phyloP scores from a whole-genome alignment of 2,113 vertebrate genomes.

The Phocoena phocoena region DNA sequence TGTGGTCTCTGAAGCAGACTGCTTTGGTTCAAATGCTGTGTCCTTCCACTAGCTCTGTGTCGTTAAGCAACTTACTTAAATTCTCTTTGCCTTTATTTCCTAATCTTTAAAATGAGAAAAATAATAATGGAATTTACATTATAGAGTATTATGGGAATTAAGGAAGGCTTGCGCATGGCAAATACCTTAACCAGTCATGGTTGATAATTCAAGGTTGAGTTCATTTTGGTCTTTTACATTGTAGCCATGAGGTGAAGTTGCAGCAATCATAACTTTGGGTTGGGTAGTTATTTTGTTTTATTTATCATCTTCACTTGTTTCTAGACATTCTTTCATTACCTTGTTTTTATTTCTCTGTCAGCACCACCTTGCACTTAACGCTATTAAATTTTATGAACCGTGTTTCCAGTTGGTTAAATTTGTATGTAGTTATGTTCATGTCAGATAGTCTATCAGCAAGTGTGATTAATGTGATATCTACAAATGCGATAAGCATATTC shows the following conservation, averaged over 20 bases:
- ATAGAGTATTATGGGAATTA: neutral
- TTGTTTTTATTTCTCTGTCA: slow-evolving; percentile 1
- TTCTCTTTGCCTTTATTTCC: neutral
- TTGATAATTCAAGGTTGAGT: neutral
- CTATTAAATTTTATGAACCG: slow-evolving; percentile 46
- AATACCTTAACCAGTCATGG: neutral
- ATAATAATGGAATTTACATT: neutral
- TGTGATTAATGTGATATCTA: slow-evolving; percentile 43
- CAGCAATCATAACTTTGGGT: neutral
- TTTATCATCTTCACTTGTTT: neutral
- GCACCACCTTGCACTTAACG: neutral
- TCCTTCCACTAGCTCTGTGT: neutral
- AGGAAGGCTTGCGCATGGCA: neutral
- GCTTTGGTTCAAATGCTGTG: neutral
- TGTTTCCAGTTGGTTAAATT: slow-evolving; percentile 40
- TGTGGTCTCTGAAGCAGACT: neutral
- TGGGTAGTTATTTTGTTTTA: neutral
- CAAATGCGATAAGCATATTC: slow-evolving; percentile 29
- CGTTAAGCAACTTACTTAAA: neutral
- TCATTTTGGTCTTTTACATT: neutral
- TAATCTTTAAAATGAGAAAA: neutral
- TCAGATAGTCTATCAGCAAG: neutral
- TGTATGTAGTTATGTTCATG: neutral
- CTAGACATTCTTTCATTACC: neutral
- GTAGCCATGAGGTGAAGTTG: neutral